Evolutionary conservation across 2,888 invertebrate genomes (phyloP).

Genomic region (Eristalinus sepulchralis): DNA sequence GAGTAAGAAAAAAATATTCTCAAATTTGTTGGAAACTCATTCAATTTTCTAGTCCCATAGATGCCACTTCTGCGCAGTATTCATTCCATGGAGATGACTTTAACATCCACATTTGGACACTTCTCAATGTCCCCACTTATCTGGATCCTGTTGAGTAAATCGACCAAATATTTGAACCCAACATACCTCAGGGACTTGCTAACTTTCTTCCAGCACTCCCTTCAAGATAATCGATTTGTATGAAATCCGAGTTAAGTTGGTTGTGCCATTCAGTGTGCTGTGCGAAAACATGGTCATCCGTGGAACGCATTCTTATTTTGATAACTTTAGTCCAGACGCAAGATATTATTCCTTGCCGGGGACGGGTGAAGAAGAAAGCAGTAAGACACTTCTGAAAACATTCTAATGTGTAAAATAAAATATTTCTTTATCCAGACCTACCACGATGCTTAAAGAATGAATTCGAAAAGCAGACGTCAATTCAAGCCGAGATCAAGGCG

Average conservation of each 20-base stretch:
- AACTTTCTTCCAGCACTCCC: slow-evolving; percentile 71
- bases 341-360: slow-evolving; percentile 66
- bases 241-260: slow-evolving; percentile 62
- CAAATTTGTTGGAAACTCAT: neutral
- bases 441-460: slow-evolving; percentile 72
- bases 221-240: slow-evolving; percentile 73
- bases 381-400: slow-evolving; percentile 25
- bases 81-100: slow-evolving; percentile 72
- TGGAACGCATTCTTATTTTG: slow-evolving; percentile 75
- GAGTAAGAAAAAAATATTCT: slow-evolving; percentile 71
- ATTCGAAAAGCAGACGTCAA: slow-evolving; percentile 74
- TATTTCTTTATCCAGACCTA: neutral
- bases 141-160: slow-evolving; percentile 74
- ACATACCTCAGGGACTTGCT: neutral
- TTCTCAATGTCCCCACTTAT: slow-evolving; percentile 76
- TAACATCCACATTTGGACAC: slow-evolving; percentile 76
- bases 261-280: slow-evolving; percentile 75
- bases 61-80: slow-evolving; percentile 74
- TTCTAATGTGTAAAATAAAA: no score
- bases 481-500: slow-evolving; percentile 73
- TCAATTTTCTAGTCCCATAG: slow-evolving; percentile 68
- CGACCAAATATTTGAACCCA: neutral
- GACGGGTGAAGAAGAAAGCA: slow-evolving; percentile 22
- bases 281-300: slow-evolving; percentile 75
- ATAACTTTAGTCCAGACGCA: slow-evolving; percentile 74